Evolutionary conservation across 2,888 invertebrate species (phyloP).

Genomic region (Noctuana brunneofusca): DNA sequence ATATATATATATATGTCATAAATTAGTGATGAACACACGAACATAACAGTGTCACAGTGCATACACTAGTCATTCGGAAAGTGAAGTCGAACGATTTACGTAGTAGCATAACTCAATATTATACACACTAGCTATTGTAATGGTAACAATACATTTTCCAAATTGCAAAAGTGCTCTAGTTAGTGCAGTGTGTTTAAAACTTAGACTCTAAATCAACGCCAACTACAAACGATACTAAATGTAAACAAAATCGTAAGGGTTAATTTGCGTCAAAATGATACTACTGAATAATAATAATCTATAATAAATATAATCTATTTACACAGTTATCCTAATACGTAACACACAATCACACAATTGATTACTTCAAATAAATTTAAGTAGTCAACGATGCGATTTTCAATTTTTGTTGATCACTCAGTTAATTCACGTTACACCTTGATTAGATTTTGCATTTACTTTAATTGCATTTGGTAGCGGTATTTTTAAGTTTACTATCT

Average conservation of each 20-base stretch:
- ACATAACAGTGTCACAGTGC: conserved; percentile 28
- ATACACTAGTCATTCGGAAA: conserved; percentile 36
- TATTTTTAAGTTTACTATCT: not conserved
- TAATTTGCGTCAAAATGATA: too few species aligned
- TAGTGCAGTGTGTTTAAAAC: not conserved
- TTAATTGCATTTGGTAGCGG: not conserved
- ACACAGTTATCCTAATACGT: too few species aligned
- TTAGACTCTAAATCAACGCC: not conserved
- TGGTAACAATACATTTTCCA: not conserved
- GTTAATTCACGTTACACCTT: too few species aligned
- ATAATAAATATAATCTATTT: too few species aligned
- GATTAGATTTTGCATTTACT: too few species aligned
- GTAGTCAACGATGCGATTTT: too few species aligned
- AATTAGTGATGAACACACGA: not conserved
- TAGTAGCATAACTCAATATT: conserved; percentile 6
- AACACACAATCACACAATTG: too few species aligned
- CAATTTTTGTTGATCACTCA: too few species aligned
- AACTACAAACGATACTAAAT: too few species aligned
- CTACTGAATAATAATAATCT: not conserved
- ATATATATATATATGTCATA: too few species aligned
- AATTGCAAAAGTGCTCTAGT: not conserved
- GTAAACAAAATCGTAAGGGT: too few species aligned
- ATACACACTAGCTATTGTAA: not conserved
- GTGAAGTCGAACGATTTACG: conserved; percentile 21
- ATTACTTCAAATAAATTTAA: too few species aligned